A percentile compares a stretch with the other conserved stretches of the same genome.
Conservation (phyloP, 2,113 vertebrate genomes). For the Pachyramphus minor region DNA sequence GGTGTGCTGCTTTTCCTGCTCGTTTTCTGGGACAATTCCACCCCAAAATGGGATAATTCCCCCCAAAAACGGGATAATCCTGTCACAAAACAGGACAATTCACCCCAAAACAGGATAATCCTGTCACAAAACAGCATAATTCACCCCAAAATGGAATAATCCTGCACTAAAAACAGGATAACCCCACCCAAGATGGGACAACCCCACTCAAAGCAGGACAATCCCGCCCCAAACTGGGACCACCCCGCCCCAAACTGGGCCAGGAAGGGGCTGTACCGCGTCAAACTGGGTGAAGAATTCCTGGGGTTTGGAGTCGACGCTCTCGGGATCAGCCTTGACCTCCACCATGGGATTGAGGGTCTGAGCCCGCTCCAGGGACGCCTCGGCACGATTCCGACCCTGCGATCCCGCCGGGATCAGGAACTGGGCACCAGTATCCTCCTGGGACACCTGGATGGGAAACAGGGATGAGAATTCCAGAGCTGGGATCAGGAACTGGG, state of each 20-base stretch:
- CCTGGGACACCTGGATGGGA: slow-evolving; percentile 79
- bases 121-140: no score
- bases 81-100: not conserved
- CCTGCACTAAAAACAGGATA: no score
- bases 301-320: slow-evolving; percentile 79
- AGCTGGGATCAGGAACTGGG: no score
- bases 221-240: no score
- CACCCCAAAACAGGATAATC: not conserved
- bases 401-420: slow-evolving; percentile 79
- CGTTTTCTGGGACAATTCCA: not conserved
- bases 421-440: slow-evolving; percentile 87
- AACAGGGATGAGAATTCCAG: no score
- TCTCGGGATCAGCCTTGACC: slow-evolving; percentile 81
- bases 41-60: not conserved
- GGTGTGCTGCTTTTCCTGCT: not conserved
- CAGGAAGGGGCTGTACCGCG: slow-evolving; percentile 69
- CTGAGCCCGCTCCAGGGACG: slow-evolving; percentile 88
- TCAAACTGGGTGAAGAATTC: slow-evolving; percentile 90
- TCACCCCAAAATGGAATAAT: no score
- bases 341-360: slow-evolving; percentile 97
- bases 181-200: no score
- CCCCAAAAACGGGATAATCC: no score
- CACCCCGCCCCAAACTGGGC: no score
- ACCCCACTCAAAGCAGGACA: no score
- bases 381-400: slow-evolving; percentile 84